Evolutionary conservation across 2,888 invertebrate genomes (phyloP).

Genomic region (Parasteatoda lunata): DNA sequence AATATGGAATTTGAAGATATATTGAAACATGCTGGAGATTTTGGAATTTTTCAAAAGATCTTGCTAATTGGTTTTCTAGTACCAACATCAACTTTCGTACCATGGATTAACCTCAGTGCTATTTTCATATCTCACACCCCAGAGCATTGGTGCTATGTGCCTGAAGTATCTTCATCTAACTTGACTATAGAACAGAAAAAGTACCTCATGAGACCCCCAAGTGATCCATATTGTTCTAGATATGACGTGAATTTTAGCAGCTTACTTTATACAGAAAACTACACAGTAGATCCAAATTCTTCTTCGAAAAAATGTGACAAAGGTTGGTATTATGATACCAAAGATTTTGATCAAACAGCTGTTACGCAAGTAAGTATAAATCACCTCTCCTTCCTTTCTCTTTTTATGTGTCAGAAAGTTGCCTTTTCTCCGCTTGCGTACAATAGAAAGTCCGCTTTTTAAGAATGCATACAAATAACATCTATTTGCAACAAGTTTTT

Average conservation of each 20-base stretch:
- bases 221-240: slow-evolving; percentile 78
- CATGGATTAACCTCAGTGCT: slow-evolving; percentile 77
- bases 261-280: background rate
- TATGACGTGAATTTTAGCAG: slow-evolving; percentile 82
- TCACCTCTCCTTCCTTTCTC: background rate
- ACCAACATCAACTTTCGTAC: slow-evolving; percentile 90
- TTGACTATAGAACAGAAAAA: slow-evolving; percentile 11
- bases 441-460: no score
- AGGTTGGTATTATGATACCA: slow-evolving; percentile 84
- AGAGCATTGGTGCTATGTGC: slow-evolving; percentile 85
- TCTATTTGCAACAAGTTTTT: no score
- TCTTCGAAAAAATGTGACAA: slow-evolving; percentile 79
- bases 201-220: slow-evolving; percentile 7
- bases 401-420: background rate
- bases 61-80: slow-evolving; percentile 88
- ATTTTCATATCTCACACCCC: slow-evolving; percentile 37
- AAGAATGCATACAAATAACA: no score
- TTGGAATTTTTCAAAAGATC: slow-evolving; percentile 88
- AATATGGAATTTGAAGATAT: slow-evolving; percentile 71
- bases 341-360: slow-evolving; percentile 82
- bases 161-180: slow-evolving; percentile 75
- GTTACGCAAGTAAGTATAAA: slow-evolving; percentile 82
- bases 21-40: slow-evolving; percentile 88
- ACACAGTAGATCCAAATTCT: slow-evolving; percentile 72
- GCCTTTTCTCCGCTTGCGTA: no score